Evolutionary conservation across 2,888 invertebrate species (phyloP).

Genomic region (Lamellibrachia columna): DNA sequence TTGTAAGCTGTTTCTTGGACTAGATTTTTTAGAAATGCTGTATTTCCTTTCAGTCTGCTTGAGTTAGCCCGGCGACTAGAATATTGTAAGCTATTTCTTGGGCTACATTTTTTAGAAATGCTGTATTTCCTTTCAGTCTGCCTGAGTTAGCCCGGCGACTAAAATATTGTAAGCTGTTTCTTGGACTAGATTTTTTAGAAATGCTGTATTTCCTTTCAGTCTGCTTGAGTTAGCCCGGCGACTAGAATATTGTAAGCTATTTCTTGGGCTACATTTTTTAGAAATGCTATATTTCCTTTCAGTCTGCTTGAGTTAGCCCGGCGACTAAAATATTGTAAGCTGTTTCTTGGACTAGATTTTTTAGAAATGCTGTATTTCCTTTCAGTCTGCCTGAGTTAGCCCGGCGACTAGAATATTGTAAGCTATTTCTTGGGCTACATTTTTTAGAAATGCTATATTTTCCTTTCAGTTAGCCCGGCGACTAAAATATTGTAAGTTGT

Average conservation of each 20-base stretch:
- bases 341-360: background rate
- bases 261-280: background rate
- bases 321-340: background rate
- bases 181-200: background rate
- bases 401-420: too few species aligned
- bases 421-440: background rate
- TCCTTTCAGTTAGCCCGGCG: background rate
- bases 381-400: too few species aligned
- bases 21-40: background rate
- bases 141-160: background rate
- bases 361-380: too few species aligned
- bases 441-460: background rate
- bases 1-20: background rate
- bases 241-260: too few species aligned
- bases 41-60: too few species aligned
- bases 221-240: too few species aligned
- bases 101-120: background rate
- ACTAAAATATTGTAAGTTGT: background rate
- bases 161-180: background rate
- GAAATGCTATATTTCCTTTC: background rate
- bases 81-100: too few species aligned
- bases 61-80: too few species aligned
- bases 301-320: background rate
- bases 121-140: background rate
- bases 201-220: too few species aligned